Evolutionary conservation across 2,113 vertebrate genomes (phyloP).

Genomic region (Nematolebias whitei): DNA sequence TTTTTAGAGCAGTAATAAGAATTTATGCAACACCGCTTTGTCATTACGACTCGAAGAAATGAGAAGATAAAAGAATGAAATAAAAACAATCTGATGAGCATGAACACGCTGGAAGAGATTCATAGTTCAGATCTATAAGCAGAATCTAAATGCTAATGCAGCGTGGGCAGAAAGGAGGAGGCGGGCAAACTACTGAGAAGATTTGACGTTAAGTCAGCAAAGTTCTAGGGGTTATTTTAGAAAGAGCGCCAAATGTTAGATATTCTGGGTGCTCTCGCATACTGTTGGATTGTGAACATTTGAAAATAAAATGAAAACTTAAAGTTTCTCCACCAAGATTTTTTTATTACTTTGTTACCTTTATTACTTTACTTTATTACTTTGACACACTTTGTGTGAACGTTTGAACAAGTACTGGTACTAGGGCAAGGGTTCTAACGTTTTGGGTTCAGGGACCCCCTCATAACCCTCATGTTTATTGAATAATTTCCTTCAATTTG

Average conservation of each 20-base stretch:
- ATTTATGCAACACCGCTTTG: not conserved
- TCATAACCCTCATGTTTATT: too few species aligned
- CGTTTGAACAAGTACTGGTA: too few species aligned
- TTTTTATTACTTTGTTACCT: not conserved
- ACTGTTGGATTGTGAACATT: not conserved
- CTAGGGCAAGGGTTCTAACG: too few species aligned
- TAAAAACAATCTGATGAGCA: not conserved
- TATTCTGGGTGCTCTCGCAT: not conserved
- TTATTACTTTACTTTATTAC: too few species aligned
- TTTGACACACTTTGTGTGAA: too few species aligned
- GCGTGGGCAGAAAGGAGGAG: conserved; percentile 1
- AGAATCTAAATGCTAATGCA: conserved; percentile 13
- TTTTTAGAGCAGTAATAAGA: not conserved
- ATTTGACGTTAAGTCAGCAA: not conserved
- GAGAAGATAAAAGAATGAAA: not conserved
- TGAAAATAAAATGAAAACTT: not conserved
- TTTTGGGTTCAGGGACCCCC: too few species aligned
- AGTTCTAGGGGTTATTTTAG: not conserved
- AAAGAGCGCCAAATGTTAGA: not conserved
- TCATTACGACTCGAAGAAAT: not conserved
- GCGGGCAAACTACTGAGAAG: not conserved
- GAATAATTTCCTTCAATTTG: too few species aligned
- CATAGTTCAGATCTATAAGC: not conserved
- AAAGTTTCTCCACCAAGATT: not conserved
- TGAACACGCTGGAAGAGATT: not conserved